Evolutionary conservation across 2,888 invertebrate species (phyloP).

Genomic region (Argyresthia albistria): DNA sequence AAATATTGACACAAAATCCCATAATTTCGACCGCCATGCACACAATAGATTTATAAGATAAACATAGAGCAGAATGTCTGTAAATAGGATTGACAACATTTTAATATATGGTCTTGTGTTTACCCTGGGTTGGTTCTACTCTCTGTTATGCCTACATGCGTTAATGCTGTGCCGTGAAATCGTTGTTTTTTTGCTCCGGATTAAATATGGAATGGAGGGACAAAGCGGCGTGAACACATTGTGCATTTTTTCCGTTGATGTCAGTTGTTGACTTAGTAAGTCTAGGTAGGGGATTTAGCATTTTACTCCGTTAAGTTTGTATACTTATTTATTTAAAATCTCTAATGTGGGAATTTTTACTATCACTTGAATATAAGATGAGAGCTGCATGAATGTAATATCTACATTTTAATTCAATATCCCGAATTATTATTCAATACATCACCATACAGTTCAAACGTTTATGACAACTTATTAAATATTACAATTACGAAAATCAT

Average conservation of each 20-base stretch:
- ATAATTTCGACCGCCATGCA: conserved; percentile 67
- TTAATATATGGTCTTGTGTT: conserved; percentile 67
- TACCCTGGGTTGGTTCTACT: conserved; percentile 55
- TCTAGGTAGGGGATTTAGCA: conserved; percentile 49
- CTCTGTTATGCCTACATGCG: conserved; percentile 68
- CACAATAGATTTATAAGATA: conserved; percentile 72
- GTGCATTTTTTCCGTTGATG: conserved; percentile 36
- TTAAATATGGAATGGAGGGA: conserved; percentile 68
- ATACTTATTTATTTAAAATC: not conserved
- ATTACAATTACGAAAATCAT: no score
- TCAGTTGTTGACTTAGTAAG: conserved; percentile 36
- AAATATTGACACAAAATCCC: conserved; percentile 68
- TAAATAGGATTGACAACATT: conserved; percentile 71
- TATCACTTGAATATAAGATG: no score
- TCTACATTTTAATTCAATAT: no score
- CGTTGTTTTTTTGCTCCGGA: conserved; percentile 64
- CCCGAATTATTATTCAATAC: no score
- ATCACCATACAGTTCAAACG: no score
- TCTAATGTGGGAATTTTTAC: not conserved
- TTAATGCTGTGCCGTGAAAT: conserved; percentile 71
- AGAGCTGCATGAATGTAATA: no score
- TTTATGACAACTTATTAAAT: no score
- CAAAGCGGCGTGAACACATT: conserved; percentile 53
- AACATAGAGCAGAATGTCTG: conserved; percentile 69
- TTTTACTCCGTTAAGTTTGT: conserved; percentile 21